Conservation (phyloP, 92 coral and sea anemone genomes). For the Porites divaricata region DNA sequence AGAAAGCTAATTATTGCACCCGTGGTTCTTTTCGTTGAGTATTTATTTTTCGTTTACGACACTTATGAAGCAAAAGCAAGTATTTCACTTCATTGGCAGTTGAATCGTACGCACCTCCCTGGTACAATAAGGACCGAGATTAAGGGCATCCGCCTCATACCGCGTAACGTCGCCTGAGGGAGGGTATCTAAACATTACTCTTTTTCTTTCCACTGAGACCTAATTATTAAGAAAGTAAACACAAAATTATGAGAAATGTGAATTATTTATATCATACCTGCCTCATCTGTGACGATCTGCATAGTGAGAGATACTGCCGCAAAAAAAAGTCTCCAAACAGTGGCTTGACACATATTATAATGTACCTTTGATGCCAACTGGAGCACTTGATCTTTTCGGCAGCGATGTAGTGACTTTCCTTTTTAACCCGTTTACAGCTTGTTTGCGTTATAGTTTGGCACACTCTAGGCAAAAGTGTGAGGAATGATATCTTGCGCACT, state of each 20-base stretch:
- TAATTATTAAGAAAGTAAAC: constrained; percentile 14
- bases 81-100: constrained; percentile 35
- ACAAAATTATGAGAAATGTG: neutral
- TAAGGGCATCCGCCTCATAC: constrained; percentile 48
- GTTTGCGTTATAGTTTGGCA: constrained; percentile 35
- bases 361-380: constrained; percentile 17
- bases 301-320: constrained; percentile 14
- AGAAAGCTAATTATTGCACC: neutral
- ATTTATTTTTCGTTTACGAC: constrained; percentile 18
- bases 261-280: constrained; percentile 39
- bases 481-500: constrained; percentile 39
- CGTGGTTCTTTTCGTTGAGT: constrained; percentile 1
- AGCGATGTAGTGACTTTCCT: constrained; percentile 15
- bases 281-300: constrained; percentile 26
- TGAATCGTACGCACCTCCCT: constrained; percentile 48
- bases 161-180: constrained; percentile 35
- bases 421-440: constrained; percentile 30
- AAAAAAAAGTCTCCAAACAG: constrained; percentile 20
- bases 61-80: neutral
- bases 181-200: constrained; percentile 39
- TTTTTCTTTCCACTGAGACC: constrained; percentile 23
- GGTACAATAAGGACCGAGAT: constrained; percentile 37
- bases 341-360: constrained; percentile 21
- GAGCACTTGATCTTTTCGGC: constrained; percentile 3
- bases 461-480: constrained; percentile 39